These are phyloP conservation scores for Hesperia comma DNA, from an alignment of 2,888 invertebrate species.

Conservation along the genomic window DNA sequence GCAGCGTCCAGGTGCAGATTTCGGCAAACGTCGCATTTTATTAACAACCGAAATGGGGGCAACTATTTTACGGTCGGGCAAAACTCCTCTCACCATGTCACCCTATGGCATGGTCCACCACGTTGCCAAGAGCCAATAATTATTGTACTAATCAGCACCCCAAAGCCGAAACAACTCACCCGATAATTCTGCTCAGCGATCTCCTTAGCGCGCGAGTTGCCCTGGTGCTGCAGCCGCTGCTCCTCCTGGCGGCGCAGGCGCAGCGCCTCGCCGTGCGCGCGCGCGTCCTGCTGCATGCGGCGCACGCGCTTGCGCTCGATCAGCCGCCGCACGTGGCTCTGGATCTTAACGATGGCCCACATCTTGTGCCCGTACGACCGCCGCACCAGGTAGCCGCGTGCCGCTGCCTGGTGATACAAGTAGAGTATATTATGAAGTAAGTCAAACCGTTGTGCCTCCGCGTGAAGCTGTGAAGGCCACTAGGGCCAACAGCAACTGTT, in stretches of 20 bases:
- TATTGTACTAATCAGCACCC: too few relatives aligned
- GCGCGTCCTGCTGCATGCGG: constrained; percentile 91
- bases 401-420: constrained; percentile 92
- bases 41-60: too few relatives aligned
- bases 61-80: too few relatives aligned
- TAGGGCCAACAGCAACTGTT: too few relatives aligned
- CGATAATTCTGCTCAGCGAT: constrained; percentile 97
- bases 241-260: constrained; percentile 95
- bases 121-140: too few relatives aligned
- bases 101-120: too few relatives aligned
- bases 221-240: constrained; percentile 94
- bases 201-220: constrained; percentile 96
- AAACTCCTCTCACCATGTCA: too few relatives aligned
- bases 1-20: too few relatives aligned
- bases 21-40: too few relatives aligned
- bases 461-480: too few relatives aligned
- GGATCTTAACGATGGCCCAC: constrained; percentile 98
- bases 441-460: too few relatives aligned
- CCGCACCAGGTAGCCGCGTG: constrained; percentile 95
- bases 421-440: too few relatives aligned
- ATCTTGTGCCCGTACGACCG: constrained; percentile 94
- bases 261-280: constrained; percentile 94
- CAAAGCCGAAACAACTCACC: constrained; percentile 52
- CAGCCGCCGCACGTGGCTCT: constrained; percentile 95
- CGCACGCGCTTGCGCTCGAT: constrained; percentile 94